Evolutionary conservation across 2,113 vertebrate genomes (phyloP).

Genomic region (Marcusenius ussheri): DNA sequence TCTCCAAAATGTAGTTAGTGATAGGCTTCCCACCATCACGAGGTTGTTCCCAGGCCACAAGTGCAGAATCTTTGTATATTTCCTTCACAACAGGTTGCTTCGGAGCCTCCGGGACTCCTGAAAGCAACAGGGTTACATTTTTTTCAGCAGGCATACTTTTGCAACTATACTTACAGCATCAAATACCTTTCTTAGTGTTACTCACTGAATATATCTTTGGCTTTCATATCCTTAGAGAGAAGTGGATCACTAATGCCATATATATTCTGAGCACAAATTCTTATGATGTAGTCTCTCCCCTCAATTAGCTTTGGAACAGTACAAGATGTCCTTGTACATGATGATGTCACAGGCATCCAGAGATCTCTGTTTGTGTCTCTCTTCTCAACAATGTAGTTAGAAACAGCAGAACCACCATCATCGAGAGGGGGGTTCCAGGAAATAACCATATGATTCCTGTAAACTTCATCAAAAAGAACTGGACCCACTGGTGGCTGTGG

Average conservation of each 20-base stretch:
- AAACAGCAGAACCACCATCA: slow-evolving; percentile 88
- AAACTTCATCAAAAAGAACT: slow-evolving; percentile 86
- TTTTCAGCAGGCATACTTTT: neutral
- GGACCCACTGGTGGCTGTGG: slow-evolving; percentile 90
- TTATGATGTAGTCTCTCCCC: slow-evolving; percentile 87
- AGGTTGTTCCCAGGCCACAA: slow-evolving; percentile 88
- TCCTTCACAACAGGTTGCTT: slow-evolving; percentile 81
- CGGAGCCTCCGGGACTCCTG: slow-evolving; percentile 91
- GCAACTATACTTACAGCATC: neutral
- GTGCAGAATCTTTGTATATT: slow-evolving; percentile 80
- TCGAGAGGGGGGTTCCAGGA: slow-evolving; percentile 95
- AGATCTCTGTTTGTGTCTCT: slow-evolving; percentile 86
- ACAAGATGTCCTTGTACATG: slow-evolving; percentile 82
- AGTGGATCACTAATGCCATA: slow-evolving; percentile 92
- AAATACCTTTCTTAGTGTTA: slow-evolving; percentile 23
- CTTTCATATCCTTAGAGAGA: slow-evolving; percentile 82
- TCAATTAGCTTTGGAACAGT: slow-evolving; percentile 90
- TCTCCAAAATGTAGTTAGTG: slow-evolving; percentile 89
- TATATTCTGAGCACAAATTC: slow-evolving; percentile 92
- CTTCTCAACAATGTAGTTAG: slow-evolving; percentile 96
- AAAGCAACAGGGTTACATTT: slow-evolving; percentile 19
- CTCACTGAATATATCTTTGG: slow-evolving; percentile 92
- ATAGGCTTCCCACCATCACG: slow-evolving; percentile 95
- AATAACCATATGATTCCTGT: slow-evolving; percentile 85
- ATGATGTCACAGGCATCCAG: slow-evolving; percentile 93